phyloP scores from a whole-genome alignment of 1,140 invertebrate species.

The Hyphantria cunea region DNA sequence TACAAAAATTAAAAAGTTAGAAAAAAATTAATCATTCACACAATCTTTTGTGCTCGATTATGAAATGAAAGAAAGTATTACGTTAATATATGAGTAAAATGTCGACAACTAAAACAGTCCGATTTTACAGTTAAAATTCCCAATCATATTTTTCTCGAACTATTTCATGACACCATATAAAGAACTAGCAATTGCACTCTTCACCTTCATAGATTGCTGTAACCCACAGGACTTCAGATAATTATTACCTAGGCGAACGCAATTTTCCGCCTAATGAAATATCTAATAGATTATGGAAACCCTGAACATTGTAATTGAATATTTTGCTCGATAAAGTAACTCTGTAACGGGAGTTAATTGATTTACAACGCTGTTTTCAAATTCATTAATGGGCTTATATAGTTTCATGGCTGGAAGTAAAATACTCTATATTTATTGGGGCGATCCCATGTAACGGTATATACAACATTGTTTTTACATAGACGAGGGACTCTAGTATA shows the following conservation, averaged over 20 bases:
- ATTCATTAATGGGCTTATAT: conserved; percentile 6
- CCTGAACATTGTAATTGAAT: conserved; percentile 10
- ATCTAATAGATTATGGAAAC: conserved; percentile 33
- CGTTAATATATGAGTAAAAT: too few relatives aligned
- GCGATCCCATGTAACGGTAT: too few relatives aligned
- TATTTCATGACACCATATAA: too few relatives aligned
- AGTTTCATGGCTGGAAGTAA: background rate
- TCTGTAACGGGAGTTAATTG: conserved; percentile 14
- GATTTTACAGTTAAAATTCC: background rate
- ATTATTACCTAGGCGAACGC: conserved; percentile 15
- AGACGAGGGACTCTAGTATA: too few relatives aligned
- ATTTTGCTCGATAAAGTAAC: conserved; percentile 19
- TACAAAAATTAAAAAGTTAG: too few relatives aligned
- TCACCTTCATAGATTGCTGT: background rate
- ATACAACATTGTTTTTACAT: too few relatives aligned
- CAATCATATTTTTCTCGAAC: background rate
- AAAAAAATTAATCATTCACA: too few relatives aligned
- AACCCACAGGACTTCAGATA: conserved; percentile 9
- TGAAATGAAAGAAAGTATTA: too few relatives aligned
- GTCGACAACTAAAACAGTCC: too few relatives aligned
- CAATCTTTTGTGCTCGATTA: too few relatives aligned
- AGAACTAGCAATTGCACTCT: too few relatives aligned
- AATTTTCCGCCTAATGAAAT: conserved; percentile 44
- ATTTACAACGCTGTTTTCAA: conserved; percentile 9
- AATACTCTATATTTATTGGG: background rate